Evolutionary conservation across 2,888 invertebrate genomes (phyloP), one percentile per base, ranked within the genome.

Genomic region (Drosophila fungiperda): DNA sequence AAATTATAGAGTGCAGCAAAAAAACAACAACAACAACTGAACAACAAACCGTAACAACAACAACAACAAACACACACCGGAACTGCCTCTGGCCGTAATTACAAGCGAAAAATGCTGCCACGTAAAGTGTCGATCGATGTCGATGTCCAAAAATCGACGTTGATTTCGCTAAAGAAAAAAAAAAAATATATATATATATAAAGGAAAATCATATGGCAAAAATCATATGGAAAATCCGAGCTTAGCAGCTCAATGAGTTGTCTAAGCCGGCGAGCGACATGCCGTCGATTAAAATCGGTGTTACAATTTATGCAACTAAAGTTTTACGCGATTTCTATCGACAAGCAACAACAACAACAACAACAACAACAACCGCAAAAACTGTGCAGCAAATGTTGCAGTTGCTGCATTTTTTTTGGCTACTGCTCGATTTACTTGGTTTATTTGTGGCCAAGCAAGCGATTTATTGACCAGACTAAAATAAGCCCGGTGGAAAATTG

Each of bases 261-360:
- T 84, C 83, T 66, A 60, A 71, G 82, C 73, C 77, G 57, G 66
- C 74, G 87, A 61, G 67, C 75, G 88, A 89, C 85, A 89, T 64
- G 75, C 57, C 53, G 71, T 72, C 85, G 87, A 87, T 87, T 87
- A 90, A 84, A 89, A 87, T 90, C 87, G 89, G 87, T 87, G 87
- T 87, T 90, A 87, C 84, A 87, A 87, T 90, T 90, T 90, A 89
- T 87, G 90, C 87, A 87, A 87, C 85, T 80, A 75, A 82, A 84
- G 78, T 89, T 87, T 83, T 84, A 82, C 78, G 70, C 78, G 90
- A 87, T 89, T 89, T 82, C 73, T 82, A 87, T 87, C 87, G 68
- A 29, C 29, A 29, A 29, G 6, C 29, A 29, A 29, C 29, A 29
- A 29, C 70, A 74, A 58, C 26, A 68, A 55, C 55, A 73, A 60